These are phyloP conservation scores for Tursiops truncatus DNA, from an alignment of 2,113 vertebrate species.

Conservation along the genomic window DNA sequence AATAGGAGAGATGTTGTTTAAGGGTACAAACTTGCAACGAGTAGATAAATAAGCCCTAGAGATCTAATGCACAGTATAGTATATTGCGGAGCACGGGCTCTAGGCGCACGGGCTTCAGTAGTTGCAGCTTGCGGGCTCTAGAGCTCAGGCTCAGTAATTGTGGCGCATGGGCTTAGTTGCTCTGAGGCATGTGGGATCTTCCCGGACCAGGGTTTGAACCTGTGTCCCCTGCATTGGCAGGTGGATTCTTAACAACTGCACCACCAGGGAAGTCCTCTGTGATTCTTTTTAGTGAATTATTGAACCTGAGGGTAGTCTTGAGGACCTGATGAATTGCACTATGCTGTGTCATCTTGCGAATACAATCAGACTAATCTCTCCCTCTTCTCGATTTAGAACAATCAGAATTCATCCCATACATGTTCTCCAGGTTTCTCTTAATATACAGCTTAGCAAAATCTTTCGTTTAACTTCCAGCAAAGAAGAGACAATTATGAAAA, in stretches of 20 bases:
- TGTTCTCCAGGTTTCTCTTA: neutral
- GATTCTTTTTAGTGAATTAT: neutral
- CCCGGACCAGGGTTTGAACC: too few relatives aligned
- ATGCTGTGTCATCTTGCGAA: neutral
- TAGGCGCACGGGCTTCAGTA: too few relatives aligned
- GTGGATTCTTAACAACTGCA: too few relatives aligned
- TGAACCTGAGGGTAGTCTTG: neutral
- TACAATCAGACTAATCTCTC: neutral
- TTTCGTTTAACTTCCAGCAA: neutral
- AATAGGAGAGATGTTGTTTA: too few relatives aligned
- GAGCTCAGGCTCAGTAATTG: too few relatives aligned
- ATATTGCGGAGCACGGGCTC: too few relatives aligned
- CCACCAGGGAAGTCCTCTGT: neutral
- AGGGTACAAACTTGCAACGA: neutral
- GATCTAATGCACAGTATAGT: neutral
- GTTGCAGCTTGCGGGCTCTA: too few relatives aligned
- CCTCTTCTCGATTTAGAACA: neutral
- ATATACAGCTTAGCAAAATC: neutral
- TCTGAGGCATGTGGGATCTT: too few relatives aligned
- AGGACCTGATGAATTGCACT: neutral
- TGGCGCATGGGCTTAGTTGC: too few relatives aligned
- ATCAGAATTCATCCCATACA: neutral
- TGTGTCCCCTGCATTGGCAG: too few relatives aligned
- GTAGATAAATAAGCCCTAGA: neutral
- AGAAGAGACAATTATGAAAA: slow-evolving; percentile 18